A percentile compares a stretch with the other conserved stretches of the same genome.
Conservation (phyloP, 2,888 invertebrate species). For the Pollenia griseotomentosa region DNA sequence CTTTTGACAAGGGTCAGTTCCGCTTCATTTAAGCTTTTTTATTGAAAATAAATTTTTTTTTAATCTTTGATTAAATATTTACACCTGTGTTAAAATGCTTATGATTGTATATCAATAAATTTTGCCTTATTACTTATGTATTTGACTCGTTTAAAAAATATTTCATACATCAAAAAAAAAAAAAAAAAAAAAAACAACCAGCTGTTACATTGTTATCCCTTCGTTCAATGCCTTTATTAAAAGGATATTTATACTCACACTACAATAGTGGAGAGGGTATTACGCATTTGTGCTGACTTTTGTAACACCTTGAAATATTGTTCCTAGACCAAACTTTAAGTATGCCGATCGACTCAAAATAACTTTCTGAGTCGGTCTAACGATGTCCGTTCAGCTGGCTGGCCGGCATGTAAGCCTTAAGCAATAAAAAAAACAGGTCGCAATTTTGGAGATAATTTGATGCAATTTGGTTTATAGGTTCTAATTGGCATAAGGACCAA, state of each 20-base stretch:
- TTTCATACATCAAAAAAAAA: background rate
- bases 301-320: too few relatives aligned
- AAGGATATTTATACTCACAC: background rate
- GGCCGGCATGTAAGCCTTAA: too few relatives aligned
- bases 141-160: background rate
- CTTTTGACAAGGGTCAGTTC: conserved; percentile 41
- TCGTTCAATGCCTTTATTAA: conserved; percentile 27
- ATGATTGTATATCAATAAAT: conserved; percentile 51
- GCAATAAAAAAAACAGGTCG: too few relatives aligned
- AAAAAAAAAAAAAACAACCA: background rate
- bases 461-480: too few relatives aligned
- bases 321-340: too few relatives aligned
- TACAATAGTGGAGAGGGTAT: too few relatives aligned
- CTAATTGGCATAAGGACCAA: too few relatives aligned
- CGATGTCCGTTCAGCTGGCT: too few relatives aligned
- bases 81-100: conserved; percentile 64
- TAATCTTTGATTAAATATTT: conserved; percentile 61
- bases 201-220: conserved; percentile 48
- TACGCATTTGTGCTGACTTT: too few relatives aligned
- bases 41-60: background rate
- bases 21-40: conserved; percentile 22
- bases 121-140: background rate
- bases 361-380: too few relatives aligned
- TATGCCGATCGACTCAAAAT: too few relatives aligned
- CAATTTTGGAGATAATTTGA: too few relatives aligned